Evolutionary conservation across 2,888 invertebrate genomes (phyloP), one percentile per base, ranked within the genome.

Genomic region (Diaprepes abbreviatus): DNA sequence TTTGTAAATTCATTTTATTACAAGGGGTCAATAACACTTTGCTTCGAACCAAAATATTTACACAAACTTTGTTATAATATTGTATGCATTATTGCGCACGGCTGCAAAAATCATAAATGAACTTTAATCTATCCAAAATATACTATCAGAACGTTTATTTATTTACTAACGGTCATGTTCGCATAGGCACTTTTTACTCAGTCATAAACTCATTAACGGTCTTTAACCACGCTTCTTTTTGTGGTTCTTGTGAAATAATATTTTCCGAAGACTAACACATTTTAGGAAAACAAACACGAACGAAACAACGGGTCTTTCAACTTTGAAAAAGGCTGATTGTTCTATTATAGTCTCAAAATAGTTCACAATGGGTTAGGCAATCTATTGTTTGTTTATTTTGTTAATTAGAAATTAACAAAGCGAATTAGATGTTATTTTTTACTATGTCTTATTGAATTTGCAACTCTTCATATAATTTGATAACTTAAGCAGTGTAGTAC

Each of bases 71-170:
- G 1, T 2, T n/a, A 45, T 19, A 33, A n/a, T 9, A 33, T 33
- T 35, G 35, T 12, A 48, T 48, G 12, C 14, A 28, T 50, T 50
- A 28, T 50, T 28, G 14, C 28, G 3, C 12, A 28, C 28, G 28
- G 48, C 28, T 28, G 48, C 48, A 50, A 50, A 50, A 50, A 31
- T 50, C 28, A 50, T 50, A 50, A 50, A 50, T 50, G 48, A 14
- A 28, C 14, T 28, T 16, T 50, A 24, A 50, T 50, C 28, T 28
- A 14, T 14, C 28, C 14, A 24, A 28, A 50, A 50, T 28, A 50
- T 50, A 31, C 24, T 21, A 48, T 10, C 12, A 12, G 14, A 16
- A 3, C 28, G 48, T 50, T 50, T 50, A 16, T 50, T 50, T 50
- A 50, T 50, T 50, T 50, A 45, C 4, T 9, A 12, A 45, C 14